Percentiles rank a stretch among this genome's conserved stretches.
Evolutionary conservation across 2,113 vertebrate species (phyloP).

Genomic region (Setophaga kirtlandii): DNA sequence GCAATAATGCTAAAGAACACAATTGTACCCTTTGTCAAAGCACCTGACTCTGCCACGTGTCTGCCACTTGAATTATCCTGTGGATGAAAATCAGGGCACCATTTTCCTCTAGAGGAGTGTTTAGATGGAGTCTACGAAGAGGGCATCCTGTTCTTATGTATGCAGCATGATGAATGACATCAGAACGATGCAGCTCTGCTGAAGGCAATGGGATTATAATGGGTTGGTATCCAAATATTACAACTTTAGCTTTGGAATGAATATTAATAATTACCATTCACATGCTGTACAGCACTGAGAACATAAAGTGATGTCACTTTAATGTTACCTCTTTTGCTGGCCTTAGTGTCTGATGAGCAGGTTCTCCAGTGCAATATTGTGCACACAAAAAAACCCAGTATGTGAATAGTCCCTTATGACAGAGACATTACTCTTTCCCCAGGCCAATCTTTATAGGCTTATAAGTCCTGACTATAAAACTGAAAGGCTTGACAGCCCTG

Average conservation of each 20-base stretch:
- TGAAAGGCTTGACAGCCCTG: background rate
- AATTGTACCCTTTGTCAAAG: background rate
- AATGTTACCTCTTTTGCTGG: background rate
- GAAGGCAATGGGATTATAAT: background rate
- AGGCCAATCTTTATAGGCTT: background rate
- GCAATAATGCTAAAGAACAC: background rate
- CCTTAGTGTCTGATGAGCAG: background rate
- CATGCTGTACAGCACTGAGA: background rate
- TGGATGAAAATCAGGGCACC: background rate
- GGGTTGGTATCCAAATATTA: background rate
- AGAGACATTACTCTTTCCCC: background rate
- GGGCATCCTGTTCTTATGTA: background rate
- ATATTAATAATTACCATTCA: background rate
- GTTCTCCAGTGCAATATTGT: background rate
- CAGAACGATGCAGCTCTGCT: background rate
- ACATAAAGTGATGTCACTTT: background rate
- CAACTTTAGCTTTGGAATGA: background rate
- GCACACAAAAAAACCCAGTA: rapidly evolving
- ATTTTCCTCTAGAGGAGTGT: background rate
- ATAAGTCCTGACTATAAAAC: background rate
- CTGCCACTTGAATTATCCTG: background rate
- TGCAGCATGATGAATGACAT: background rate
- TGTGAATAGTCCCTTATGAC: background rate
- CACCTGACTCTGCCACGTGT: background rate
- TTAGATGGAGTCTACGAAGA: background rate